Percentiles rank a stretch among this genome's conserved stretches.
phyloP scores from a whole-genome alignment of 2,888 invertebrate species.

The Xestia c-nigrum region DNA sequence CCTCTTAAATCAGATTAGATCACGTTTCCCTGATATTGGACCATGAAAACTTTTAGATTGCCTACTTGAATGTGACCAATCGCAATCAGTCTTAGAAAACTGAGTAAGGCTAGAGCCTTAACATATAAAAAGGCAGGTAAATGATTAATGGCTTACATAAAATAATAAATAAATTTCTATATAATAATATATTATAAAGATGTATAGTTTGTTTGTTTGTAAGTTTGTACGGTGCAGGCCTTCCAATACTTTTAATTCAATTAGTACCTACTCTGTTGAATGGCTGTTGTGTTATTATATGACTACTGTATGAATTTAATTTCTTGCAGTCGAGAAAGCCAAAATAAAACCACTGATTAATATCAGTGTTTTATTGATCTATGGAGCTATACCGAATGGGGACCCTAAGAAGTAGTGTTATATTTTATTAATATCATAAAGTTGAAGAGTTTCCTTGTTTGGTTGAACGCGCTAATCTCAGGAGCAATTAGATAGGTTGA shows the following conservation, averaged over 20 bases:
- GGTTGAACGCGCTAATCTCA: no score
- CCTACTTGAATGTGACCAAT: slow-evolving; percentile 16
- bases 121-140: background rate
- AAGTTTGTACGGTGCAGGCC: background rate
- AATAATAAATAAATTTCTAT: no score
- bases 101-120: no score
- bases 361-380: no score
- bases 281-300: background rate
- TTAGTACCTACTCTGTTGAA: background rate
- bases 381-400: no score
- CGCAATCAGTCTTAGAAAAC: background rate
- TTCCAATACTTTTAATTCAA: background rate
- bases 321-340: background rate
- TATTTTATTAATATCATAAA: no score
- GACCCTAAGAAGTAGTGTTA: no score
- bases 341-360: background rate
- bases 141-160: background rate
- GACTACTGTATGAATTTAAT: background rate
- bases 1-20: slow-evolving; percentile 71
- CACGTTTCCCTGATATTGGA: slow-evolving; percentile 69
- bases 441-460: no score
- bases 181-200: no score
- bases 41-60: slow-evolving; percentile 57
- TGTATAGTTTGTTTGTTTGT: no score
- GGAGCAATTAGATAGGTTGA: no score